A percentile compares a stretch with the other conserved stretches of the same genome.
phyloP scores from a whole-genome alignment of 2,113 vertebrate genomes.

The Apodemus sylvaticus region DNA sequence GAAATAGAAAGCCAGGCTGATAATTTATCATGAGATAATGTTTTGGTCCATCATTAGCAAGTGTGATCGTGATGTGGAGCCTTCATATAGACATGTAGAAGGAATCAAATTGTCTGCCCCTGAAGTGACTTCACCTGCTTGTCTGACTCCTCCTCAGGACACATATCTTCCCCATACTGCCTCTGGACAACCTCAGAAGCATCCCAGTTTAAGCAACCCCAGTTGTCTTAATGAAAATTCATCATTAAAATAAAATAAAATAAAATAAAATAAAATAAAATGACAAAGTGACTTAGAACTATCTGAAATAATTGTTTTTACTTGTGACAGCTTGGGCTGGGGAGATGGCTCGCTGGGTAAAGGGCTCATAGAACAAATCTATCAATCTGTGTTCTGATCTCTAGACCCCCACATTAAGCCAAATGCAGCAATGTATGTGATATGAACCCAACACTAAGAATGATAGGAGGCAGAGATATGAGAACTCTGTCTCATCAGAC shows the following conservation, averaged over 20 bases:
- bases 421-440: background rate
- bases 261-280: background rate
- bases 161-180: fast-evolving
- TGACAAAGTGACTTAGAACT: background rate
- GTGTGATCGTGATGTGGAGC: fast-evolving
- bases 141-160: background rate
- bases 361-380: background rate
- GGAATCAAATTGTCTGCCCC: background rate
- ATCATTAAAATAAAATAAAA: background rate
- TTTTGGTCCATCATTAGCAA: background rate
- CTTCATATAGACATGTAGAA: fast-evolving
- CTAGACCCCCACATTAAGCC: background rate
- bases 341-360: background rate
- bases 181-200: fast-evolving
- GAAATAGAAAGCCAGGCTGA: fast-evolving
- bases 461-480: background rate
- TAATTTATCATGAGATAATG: fast-evolving
- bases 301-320: background rate
- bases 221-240: background rate
- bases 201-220: background rate
- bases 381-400: background rate
- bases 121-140: too few relatives aligned
- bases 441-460: background rate
- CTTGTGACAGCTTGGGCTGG: background rate
- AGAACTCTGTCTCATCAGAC: background rate